These are phyloP conservation scores for Dendrocopos noguchii DNA, from an alignment of 2,113 vertebrate genomes.

Conservation along the genomic window DNA sequence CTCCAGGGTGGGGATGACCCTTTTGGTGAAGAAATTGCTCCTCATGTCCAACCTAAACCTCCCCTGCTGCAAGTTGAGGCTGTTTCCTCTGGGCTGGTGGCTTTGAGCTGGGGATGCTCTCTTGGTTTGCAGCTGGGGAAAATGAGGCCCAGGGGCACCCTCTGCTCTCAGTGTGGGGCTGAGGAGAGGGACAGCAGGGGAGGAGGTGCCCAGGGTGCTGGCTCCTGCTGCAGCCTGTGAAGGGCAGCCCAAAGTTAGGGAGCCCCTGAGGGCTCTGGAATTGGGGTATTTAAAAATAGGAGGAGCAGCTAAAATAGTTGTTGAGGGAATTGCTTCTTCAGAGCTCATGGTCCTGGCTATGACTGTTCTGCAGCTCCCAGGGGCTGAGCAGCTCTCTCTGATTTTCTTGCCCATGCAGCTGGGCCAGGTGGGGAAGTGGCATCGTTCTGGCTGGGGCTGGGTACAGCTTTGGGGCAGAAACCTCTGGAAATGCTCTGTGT, in stretches of 20 bases:
- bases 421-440: accelerated
- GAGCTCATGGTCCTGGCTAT: neutral
- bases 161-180: accelerated
- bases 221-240: accelerated
- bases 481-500: neutral
- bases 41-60: neutral
- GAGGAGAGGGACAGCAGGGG: neutral
- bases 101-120: neutral
- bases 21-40: too few relatives aligned
- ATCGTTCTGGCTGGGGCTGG: accelerated
- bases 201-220: accelerated
- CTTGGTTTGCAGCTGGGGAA: neutral
- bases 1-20: too few relatives aligned
- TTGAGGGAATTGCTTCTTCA: neutral
- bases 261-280: neutral
- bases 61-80: neutral
- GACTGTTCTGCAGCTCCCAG: neutral
- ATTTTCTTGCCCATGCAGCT: accelerated
- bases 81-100: neutral
- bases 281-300: neutral
- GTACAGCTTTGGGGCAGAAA: neutral
- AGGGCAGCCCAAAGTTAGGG: neutral
- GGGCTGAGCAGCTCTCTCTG: accelerated
- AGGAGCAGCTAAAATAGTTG: neutral
- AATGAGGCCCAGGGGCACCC: neutral